Conservation (phyloP, 2,888 invertebrate species). For the Pachliopta kotzebuea region DNA sequence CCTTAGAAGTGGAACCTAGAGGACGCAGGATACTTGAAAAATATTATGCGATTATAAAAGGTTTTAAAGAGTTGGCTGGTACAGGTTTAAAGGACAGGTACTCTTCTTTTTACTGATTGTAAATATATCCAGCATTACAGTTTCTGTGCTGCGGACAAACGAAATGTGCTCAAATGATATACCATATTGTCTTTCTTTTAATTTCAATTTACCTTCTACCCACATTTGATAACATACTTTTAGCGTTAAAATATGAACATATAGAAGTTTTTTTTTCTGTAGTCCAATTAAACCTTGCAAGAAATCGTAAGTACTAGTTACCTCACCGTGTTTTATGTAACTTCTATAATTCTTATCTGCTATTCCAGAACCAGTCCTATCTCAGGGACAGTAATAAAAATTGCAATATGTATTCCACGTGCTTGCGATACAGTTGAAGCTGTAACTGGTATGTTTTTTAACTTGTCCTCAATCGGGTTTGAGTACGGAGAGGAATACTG, state of each 20-base stretch:
- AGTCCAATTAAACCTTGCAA: too few species aligned
- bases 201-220: too few species aligned
- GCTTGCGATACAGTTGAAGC: constrained; percentile 52
- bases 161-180: too few species aligned
- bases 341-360: too few species aligned
- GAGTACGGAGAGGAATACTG: constrained; percentile 50
- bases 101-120: neutral
- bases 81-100: neutral
- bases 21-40: neutral
- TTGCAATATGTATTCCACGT: constrained; percentile 61
- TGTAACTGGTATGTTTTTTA: constrained; percentile 40
- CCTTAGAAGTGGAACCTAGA: neutral
- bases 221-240: too few species aligned
- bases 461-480: constrained; percentile 39
- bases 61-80: constrained; percentile 5
- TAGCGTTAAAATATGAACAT: too few species aligned
- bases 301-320: too few species aligned
- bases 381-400: neutral
- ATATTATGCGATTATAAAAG: constrained; percentile 8
- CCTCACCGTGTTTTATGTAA: too few species aligned
- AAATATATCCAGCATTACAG: too few species aligned
- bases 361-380: constrained; percentile 3
- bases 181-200: too few species aligned
- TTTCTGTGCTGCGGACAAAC: too few species aligned
- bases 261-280: too few species aligned